Percentiles rank a stretch among this genome's conserved stretches.
These are phyloP conservation scores for Craseonycteris thonglongyai DNA, from an alignment of 2,113 vertebrate species.

Conservation along the genomic window DNA sequence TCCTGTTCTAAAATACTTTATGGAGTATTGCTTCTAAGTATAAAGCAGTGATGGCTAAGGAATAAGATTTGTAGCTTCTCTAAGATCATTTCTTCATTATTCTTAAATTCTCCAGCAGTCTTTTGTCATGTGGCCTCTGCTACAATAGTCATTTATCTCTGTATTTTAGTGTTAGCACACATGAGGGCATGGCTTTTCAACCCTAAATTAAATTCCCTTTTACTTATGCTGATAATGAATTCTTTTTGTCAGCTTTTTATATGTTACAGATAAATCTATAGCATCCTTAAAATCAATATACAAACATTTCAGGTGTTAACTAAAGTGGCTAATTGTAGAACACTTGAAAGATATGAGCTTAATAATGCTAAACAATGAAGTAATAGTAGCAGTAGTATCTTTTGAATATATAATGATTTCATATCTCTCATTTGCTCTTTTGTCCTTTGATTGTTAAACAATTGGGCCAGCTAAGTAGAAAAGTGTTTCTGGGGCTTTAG, in stretches of 20 bases:
- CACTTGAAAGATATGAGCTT: background rate
- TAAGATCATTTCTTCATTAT: background rate
- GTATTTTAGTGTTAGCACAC: background rate
- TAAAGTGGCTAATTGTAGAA: background rate
- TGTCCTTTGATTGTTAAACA: background rate
- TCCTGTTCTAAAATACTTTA: background rate
- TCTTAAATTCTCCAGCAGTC: background rate
- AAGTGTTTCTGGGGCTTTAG: background rate
- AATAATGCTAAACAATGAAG: background rate
- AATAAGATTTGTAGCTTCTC: background rate
- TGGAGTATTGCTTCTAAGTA: background rate
- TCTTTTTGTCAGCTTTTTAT: background rate
- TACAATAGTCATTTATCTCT: background rate
- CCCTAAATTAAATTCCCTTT: background rate
- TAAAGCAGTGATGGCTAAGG: background rate
- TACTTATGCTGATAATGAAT: background rate
- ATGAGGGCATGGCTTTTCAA: background rate
- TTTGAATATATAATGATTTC: background rate
- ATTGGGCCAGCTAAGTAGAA: background rate
- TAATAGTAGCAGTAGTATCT: background rate
- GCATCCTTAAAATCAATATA: constrained; percentile 3
- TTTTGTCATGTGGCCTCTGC: background rate
- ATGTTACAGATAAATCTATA: background rate
- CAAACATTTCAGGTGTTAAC: background rate
- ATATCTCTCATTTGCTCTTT: background rate